Conservation (phyloP, 2,888 invertebrate species). For the Diachrysia chrysitis region DNA sequence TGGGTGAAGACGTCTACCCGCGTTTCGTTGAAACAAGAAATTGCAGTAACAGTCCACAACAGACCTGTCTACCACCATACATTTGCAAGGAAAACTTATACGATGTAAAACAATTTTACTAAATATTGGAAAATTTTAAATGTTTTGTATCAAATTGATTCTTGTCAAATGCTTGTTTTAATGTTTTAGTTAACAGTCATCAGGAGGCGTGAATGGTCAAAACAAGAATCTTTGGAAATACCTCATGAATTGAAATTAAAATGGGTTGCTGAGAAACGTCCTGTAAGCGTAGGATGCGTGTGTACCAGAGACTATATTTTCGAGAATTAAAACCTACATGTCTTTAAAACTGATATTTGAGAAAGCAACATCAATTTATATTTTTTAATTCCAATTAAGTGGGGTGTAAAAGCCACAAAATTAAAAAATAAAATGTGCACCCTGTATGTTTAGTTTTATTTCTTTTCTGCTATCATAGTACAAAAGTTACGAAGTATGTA, state of each 20-base stretch:
- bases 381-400: constrained; percentile 43
- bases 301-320: constrained; percentile 68
- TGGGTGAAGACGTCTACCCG: constrained; percentile 74
- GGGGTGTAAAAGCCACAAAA: constrained; percentile 10
- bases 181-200: constrained; percentile 75
- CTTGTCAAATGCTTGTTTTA: not conserved
- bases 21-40: constrained; percentile 67
- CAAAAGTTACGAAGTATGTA: too few relatives aligned
- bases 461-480: not conserved
- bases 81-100: constrained; percentile 73
- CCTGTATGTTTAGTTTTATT: constrained; percentile 11
- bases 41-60: constrained; percentile 64
- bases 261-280: constrained; percentile 71
- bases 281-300: constrained; percentile 75
- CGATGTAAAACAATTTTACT: constrained; percentile 66
- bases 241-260: constrained; percentile 66
- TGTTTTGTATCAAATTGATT: not conserved
- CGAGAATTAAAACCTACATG: constrained; percentile 20
- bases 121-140: not conserved
- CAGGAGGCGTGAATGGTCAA: constrained; percentile 58
- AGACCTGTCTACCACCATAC: constrained; percentile 70
- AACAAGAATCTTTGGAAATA: constrained; percentile 53
- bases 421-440: constrained; percentile 32
- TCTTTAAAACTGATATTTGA: constrained; percentile 14
- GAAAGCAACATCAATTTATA: constrained; percentile 20